A percentile compares a stretch with the other conserved stretches of the same genome.
These are phyloP conservation scores for Pimephales promelas DNA, from an alignment of 2,113 vertebrate species.

Conservation along the genomic window DNA sequence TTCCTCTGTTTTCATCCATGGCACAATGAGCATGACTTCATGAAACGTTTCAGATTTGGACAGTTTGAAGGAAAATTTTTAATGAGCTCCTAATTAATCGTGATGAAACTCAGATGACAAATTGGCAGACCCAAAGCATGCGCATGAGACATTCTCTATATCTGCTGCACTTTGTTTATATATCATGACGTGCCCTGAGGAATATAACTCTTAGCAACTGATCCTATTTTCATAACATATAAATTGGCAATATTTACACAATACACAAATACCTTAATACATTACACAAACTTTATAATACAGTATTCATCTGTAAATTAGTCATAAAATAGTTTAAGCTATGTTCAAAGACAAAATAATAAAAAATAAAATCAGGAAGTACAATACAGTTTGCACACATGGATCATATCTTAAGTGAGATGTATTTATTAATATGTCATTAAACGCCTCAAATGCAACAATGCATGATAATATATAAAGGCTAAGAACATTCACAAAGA, in stretches of 20 bases:
- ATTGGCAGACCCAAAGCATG: background rate
- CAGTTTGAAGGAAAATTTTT: constrained; percentile 22
- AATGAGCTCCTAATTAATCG: background rate
- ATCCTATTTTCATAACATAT: background rate
- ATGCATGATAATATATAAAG: background rate
- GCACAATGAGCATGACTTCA: constrained; percentile 12
- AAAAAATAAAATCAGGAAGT: background rate
- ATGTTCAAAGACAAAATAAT: background rate
- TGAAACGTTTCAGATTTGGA: background rate
- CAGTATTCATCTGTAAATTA: background rate
- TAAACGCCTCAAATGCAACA: background rate
- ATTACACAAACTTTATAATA: background rate
- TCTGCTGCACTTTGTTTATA: background rate
- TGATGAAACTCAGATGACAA: constrained; percentile 17
- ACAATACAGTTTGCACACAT: background rate
- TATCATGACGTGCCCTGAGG: background rate
- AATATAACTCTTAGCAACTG: background rate
- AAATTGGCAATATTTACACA: background rate
- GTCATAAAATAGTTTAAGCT: background rate
- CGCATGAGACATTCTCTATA: background rate
- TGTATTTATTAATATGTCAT: background rate
- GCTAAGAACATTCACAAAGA: background rate
- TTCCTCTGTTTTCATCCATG: constrained; percentile 23
- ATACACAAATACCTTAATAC: background rate
- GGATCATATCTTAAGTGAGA: background rate